Percentiles rank a stretch among this genome's conserved stretches.
Evolutionary conservation across 2,797 vertebrate species (phyloP).

Genomic region (Onychomys arenicola): DNA sequence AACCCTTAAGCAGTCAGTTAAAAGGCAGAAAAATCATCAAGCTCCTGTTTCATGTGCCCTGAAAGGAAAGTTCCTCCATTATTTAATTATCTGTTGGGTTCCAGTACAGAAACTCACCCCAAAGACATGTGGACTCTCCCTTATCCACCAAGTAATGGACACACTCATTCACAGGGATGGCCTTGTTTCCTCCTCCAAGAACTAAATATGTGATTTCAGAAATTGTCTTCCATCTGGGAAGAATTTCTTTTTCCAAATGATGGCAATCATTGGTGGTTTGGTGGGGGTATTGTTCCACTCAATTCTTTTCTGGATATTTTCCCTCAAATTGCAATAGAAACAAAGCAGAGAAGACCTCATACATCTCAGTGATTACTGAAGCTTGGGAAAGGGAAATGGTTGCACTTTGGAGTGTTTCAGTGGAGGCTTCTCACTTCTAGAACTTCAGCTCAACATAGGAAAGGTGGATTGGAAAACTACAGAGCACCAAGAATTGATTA

Average conservation of each 20-base stretch:
- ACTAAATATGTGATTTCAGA: conserved; percentile 31
- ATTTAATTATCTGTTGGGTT: neutral
- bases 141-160: neutral
- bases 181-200: neutral
- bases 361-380: neutral
- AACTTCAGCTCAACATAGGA: neutral
- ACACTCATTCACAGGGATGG: neutral
- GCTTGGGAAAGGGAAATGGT: neutral
- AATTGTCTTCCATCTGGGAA: neutral
- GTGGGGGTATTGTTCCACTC: neutral
- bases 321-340: neutral
- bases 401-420: conserved; percentile 25
- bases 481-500: neutral
- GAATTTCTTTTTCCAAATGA: neutral
- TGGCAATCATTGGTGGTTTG: neutral
- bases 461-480: neutral
- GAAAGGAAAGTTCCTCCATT: neutral
- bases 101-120: neutral
- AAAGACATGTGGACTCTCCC: neutral
- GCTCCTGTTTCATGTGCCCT: neutral
- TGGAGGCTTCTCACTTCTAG: neutral
- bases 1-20: neutral
- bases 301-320: neutral
- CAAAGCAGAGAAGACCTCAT: neutral
- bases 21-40: conserved; percentile 28